phyloP scores from a whole-genome alignment of 2,113 vertebrate species.

The Melierax canorus region DNA sequence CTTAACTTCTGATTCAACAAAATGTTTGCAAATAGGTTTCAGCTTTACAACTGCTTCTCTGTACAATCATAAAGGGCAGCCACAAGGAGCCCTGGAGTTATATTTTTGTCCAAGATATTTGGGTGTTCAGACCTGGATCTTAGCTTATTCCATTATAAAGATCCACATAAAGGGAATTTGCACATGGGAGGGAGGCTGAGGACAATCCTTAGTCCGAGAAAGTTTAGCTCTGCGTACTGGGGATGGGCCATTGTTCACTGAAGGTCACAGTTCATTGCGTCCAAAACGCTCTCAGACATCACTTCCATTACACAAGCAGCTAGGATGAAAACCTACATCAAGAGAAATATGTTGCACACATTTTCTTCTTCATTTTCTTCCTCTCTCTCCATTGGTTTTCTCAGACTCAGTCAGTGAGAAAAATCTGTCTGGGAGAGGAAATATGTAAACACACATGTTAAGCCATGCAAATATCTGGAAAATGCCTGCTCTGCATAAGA shows the following conservation, averaged over 20 bases:
- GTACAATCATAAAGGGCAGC: background rate
- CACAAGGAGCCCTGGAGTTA: background rate
- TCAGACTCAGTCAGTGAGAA: background rate
- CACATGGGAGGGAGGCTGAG: background rate
- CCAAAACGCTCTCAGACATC: background rate
- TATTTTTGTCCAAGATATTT: background rate
- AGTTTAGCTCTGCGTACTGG: background rate
- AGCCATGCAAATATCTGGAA: background rate
- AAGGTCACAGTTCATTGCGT: background rate
- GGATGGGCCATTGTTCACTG: background rate
- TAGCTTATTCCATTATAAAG: background rate
- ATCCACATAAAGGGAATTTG: background rate
- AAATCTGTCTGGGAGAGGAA: background rate
- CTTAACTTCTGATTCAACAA: background rate
- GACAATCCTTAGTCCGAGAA: background rate
- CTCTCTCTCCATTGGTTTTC: background rate
- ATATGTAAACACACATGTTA: background rate
- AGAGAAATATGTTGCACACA: background rate
- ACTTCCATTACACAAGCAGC: background rate
- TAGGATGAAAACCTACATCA: background rate
- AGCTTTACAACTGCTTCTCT: background rate
- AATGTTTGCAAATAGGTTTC: background rate
- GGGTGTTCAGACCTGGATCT: background rate
- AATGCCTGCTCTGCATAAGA: background rate
- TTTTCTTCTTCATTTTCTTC: background rate